Evolutionary conservation across 2,113 vertebrate species (phyloP), one percentile per base, ranked within the genome.

Genomic region (Periophthalmodon schlosseri): DNA sequence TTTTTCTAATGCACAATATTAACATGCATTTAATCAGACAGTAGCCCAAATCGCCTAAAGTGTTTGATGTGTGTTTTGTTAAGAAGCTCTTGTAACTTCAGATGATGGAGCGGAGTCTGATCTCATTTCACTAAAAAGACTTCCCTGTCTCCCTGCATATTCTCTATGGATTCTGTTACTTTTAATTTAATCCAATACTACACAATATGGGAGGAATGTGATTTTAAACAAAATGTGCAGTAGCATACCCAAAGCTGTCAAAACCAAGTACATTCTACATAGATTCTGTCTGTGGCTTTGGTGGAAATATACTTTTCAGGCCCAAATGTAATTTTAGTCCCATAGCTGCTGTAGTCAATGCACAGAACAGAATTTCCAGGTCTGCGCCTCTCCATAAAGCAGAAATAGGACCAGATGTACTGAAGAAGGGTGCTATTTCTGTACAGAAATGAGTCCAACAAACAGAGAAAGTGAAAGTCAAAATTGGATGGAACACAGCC

Each of bases 371-470:
- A 72, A 72, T 61, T 69, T 80, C 23, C 44, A 67, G 7, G 61
- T 64, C 81, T 60, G 46, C 23, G 36, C 64, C 49, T 69, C 21
- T 28, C n/a, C 54, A 73, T 80, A 72, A 79, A 83, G 77, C 57
- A 18, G 18, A 79, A 49, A 54, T 47, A 39, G 68, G n/a, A 21
- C 44, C 70, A 69, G 73, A 73, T 36, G 18, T 63, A 71, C 58
- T 75, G 63, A 44, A 60, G 60, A 76, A 21, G 15, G 63, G 70
- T 33, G 70, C 69, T 81, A 68, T 77, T 75, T 78, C 78, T 60
- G 68, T 50, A 66, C 24, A 74, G 67, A 73, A 54, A 12, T 54
- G 28, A 70, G 76, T 54, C 58, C 14, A 56, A 8, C 23, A 33
- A 13, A 9, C 9, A 39, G 3, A 65, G 18, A 21, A 39, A 39